Conservation (phyloP, 2,888 invertebrate species). For the Anthrax anthrax region DNA sequence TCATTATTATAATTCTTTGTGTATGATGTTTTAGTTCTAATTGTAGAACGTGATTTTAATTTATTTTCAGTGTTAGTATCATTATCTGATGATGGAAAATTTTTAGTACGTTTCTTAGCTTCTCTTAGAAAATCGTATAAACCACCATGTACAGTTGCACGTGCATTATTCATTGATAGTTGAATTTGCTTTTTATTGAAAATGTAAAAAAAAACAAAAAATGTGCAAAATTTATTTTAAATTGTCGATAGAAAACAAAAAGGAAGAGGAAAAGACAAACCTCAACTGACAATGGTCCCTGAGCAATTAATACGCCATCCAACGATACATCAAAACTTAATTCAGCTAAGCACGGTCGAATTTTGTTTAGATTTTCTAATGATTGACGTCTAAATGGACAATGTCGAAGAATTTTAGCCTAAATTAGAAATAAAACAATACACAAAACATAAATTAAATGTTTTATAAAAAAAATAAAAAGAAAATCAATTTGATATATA, state of each 20-base stretch:
- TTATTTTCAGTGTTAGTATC: not conserved
- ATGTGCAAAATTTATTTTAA: not conserved
- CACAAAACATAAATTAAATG: no score
- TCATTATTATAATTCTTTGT: conserved; percentile 29
- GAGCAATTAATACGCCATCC: conserved; percentile 65
- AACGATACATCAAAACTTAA: conserved; percentile 56
- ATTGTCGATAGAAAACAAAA: conserved; percentile 1
- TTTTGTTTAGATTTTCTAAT: conserved; percentile 33
- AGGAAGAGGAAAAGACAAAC: conserved; percentile 39
- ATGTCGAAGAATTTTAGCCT: conserved; percentile 31
- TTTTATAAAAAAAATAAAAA: not conserved
- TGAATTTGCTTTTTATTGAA: conserved; percentile 36
- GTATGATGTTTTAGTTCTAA: conserved; percentile 7
- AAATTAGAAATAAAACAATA: not conserved
- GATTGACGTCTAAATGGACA: conserved; percentile 29
- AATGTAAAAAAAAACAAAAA: conserved; percentile 9
- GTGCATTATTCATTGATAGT: conserved; percentile 35
- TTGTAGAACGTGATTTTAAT: not conserved
- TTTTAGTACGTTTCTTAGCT: conserved; percentile 21
- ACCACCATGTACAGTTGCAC: conserved; percentile 37
- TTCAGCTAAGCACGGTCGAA: conserved; percentile 55
- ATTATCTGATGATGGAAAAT: not conserved
- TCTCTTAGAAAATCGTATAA: conserved; percentile 37
- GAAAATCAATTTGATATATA: no score
- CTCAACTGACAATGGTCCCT: conserved; percentile 74